These are phyloP conservation scores for Caenorhabditis sinica DNA, from an alignment of 2,888 invertebrate genomes.

Conservation along the genomic window DNA sequence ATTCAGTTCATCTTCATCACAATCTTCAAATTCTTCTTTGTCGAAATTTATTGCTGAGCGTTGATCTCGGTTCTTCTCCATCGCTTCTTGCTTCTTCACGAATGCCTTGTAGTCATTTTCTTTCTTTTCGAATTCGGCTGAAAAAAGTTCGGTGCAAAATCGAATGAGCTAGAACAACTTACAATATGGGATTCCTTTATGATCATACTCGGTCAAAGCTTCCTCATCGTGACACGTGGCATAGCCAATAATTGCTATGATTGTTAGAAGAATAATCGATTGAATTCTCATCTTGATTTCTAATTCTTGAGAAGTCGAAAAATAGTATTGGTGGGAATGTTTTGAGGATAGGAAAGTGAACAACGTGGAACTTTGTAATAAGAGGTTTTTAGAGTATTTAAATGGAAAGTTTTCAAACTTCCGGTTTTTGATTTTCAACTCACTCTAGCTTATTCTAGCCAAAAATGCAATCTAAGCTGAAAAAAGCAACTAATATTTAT, in stretches of 20 bases:
- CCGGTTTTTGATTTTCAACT: too few relatives aligned
- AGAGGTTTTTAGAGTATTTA: too few relatives aligned
- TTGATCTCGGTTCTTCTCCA: neutral
- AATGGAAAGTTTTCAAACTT: too few relatives aligned
- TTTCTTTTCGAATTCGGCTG: neutral
- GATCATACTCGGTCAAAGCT: neutral
- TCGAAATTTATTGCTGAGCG: neutral
- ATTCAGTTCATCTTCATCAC: constrained; percentile 12
- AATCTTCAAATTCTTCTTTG: constrained; percentile 14
- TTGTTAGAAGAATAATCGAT: constrained; percentile 22
- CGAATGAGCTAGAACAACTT: neutral
- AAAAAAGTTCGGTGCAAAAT: neutral
- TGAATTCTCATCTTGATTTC: constrained; percentile 19
- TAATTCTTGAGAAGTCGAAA: neutral
- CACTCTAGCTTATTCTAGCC: too few relatives aligned
- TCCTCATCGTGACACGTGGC: neutral
- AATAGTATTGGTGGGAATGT: neutral
- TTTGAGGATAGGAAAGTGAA: neutral
- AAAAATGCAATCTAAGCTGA: too few relatives aligned
- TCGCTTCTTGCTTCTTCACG: neutral
- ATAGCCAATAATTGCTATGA: neutral
- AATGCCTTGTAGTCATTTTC: neutral
- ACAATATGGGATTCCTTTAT: neutral
- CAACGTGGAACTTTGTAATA: too few relatives aligned
- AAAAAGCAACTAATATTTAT: neutral